Evolutionary conservation across 1,140 invertebrate species (phyloP), one percentile per base, ranked within the genome.

Genomic region (Cydia strobilella): DNA sequence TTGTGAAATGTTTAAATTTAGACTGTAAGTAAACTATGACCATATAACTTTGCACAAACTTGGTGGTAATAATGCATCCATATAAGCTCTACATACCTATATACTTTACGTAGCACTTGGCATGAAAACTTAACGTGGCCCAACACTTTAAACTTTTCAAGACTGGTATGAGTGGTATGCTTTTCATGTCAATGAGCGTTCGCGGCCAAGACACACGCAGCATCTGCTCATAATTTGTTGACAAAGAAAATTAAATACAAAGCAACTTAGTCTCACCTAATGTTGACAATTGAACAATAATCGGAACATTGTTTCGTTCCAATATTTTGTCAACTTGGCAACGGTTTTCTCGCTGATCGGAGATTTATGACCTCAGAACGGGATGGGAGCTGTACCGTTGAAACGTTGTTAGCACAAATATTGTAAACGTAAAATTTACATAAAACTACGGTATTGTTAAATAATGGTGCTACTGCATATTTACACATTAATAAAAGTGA

Each of bases 311-410:
- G 84, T 90, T 80, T 88, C 75, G 78, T 66, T 81, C 79, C 85
- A 87, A 89, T 89, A 87, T 86, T 88, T 86, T 86, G 85, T 86
- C 84, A 86, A 84, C 81, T 79, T 72, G 77, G 76, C 73, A 77
- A 77, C 83, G 77, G 80, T 81, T 80, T 35, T 66, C 23, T 39
- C 78, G 87, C 88, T 83, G 83, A 35, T 85, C 76, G 78, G 81
- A 87, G 84, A 89, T 89, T 88, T 89, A 89, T 87, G 82, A 75
- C 69, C 74, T 79, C 74, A n/a, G 62, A 74, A 76, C 82, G 80
- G 77, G 72, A 82, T 69, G n/a, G 51, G 27, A 74, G 31, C 74
- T 48, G 77, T 78, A 77, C 82, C 79, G 82, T 82, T 79, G 72
- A 31, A 31, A 45, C 76, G 73, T 74, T 39, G 63, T 74, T 51